phyloP scores from a whole-genome alignment of 1,140 invertebrate genomes.

The Lepidotrigona ventralis region DNA sequence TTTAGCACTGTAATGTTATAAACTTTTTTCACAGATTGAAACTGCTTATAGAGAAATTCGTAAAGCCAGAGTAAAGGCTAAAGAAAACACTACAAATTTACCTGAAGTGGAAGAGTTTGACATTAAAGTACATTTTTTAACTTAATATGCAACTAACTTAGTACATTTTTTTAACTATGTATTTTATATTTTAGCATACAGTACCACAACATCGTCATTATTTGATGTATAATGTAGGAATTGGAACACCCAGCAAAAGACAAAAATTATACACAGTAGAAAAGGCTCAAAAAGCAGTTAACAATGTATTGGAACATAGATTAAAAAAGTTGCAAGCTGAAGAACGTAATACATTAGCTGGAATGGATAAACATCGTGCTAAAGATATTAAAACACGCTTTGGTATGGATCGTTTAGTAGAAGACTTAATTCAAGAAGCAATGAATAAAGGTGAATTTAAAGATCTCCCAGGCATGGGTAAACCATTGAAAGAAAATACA shows the following conservation, averaged over 20 bases:
- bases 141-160: conserved; percentile 13
- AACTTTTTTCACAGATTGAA: conserved; percentile 76
- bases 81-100: conserved; percentile 79
- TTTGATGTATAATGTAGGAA: conserved; percentile 88
- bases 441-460: conserved; percentile 94
- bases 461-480: conserved; percentile 89
- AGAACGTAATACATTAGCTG: conserved; percentile 82
- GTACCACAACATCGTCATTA: conserved; percentile 94
- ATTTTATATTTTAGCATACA: conserved; percentile 83
- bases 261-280: conserved; percentile 87
- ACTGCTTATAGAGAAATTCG: conserved; percentile 81
- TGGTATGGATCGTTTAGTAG: conserved; percentile 92
- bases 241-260: conserved; percentile 88
- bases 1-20: not conserved
- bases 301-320: conserved; percentile 88
- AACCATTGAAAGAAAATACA: conserved; percentile 85
- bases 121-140: conserved; percentile 75
- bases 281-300: conserved; percentile 86
- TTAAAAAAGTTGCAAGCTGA: conserved; percentile 84
- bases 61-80: conserved; percentile 73
- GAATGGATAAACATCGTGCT: conserved; percentile 83
- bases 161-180: not conserved
- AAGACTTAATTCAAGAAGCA: conserved; percentile 94
- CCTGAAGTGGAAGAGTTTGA: conserved; percentile 78
- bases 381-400: conserved; percentile 89